Conservation (phyloP, 1,140 invertebrate genomes). For the Cecropterus lyciades region DNA sequence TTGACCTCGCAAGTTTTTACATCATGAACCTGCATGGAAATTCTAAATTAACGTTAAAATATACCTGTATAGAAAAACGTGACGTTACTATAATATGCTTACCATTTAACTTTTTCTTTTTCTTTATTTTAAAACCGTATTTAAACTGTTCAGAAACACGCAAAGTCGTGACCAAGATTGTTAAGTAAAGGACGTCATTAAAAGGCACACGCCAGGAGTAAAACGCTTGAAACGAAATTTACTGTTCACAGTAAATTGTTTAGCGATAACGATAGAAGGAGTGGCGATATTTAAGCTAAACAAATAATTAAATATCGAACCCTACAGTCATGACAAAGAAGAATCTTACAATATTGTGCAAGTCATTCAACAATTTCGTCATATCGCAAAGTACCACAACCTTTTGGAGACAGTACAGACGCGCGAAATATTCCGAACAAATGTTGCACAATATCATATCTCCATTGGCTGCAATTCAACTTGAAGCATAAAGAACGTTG, state of each 20-base stretch:
- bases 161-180: slow-evolving; percentile 36
- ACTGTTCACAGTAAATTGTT: slow-evolving; percentile 32
- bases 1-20: neutral
- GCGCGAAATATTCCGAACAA: slow-evolving; percentile 63
- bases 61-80: neutral
- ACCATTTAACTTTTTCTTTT: slow-evolving; percentile 27
- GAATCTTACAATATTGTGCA: slow-evolving; percentile 51
- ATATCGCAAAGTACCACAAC: slow-evolving; percentile 35
- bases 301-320: slow-evolving; percentile 27
- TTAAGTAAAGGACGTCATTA: slow-evolving; percentile 37
- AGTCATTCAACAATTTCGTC: slow-evolving; percentile 61
- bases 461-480: slow-evolving; percentile 63
- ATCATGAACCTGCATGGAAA: slow-evolving; percentile 16
- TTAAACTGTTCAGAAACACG: slow-evolving; percentile 36
- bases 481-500: slow-evolving; percentile 62
- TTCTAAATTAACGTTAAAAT: slow-evolving; percentile 24
- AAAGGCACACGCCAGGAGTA: slow-evolving; percentile 36
- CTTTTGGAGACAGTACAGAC: slow-evolving; percentile 52
- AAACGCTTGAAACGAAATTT: slow-evolving; percentile 34
- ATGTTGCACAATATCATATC: slow-evolving; percentile 64
- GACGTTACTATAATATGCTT: slow-evolving; percentile 12
- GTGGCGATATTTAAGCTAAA: slow-evolving; percentile 12
- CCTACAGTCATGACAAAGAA: slow-evolving; percentile 15
- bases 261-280: slow-evolving; percentile 13
- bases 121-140: slow-evolving; percentile 33